phyloP scores from a whole-genome alignment of 1,140 invertebrate species.

The Heliconius nattereri region DNA sequence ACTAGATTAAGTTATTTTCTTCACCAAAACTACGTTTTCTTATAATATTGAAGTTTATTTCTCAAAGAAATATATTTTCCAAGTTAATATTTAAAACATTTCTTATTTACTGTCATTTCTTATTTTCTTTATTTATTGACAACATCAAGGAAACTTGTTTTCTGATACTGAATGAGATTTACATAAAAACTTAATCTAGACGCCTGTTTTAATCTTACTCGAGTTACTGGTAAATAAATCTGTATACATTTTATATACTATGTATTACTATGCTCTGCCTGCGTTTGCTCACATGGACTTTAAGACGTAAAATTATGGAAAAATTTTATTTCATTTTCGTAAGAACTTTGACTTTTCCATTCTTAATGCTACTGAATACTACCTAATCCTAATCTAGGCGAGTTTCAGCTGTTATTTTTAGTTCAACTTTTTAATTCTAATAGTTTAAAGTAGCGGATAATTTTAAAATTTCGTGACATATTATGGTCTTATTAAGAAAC shows the following conservation, averaged over 20 bases:
- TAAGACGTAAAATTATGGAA: no score
- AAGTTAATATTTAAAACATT: background rate
- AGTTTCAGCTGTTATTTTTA: no score
- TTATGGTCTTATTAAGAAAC: background rate
- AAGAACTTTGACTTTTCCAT: no score
- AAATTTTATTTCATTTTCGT: no score
- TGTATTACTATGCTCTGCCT: no score
- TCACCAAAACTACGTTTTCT: background rate
- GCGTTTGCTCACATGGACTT: no score
- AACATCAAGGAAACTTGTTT: background rate
- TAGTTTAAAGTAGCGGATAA: background rate
- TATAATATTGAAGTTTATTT: background rate
- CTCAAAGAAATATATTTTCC: background rate
- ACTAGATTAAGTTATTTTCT: no score
- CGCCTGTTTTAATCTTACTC: background rate
- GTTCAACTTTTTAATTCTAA: no score
- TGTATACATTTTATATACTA: background rate
- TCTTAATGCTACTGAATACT: no score
- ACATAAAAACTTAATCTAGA: background rate
- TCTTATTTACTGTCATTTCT: background rate
- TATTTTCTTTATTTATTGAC: constrained; percentile 1
- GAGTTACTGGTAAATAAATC: background rate
- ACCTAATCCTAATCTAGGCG: no score
- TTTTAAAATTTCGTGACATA: background rate
- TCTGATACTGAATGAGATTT: background rate